Evolutionary conservation across 1,140 invertebrate species (phyloP).

Genomic region (Meloidogyne hapla): DNA sequence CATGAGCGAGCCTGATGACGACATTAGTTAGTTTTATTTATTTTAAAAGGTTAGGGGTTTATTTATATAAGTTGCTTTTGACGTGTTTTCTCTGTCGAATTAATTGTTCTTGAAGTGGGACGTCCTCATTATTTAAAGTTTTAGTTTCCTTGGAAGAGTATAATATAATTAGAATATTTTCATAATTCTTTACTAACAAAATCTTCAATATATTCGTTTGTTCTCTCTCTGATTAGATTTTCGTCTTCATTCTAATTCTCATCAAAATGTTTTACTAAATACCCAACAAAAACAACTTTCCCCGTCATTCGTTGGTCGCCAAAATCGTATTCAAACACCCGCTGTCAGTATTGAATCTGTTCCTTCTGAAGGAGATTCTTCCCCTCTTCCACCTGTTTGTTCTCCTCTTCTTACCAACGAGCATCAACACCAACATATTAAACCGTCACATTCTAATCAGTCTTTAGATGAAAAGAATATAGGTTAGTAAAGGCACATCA

Average conservation of each 20-base stretch:
- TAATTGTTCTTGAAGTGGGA: background rate
- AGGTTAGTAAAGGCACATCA: too few relatives aligned
- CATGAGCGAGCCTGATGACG: slow-evolving; percentile 60
- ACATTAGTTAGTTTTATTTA: slow-evolving; percentile 52
- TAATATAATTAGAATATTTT: too few relatives aligned
- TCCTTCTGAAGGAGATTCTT: slow-evolving; percentile 18
- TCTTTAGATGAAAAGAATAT: too few relatives aligned
- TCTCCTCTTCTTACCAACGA: background rate
- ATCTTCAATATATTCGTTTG: too few relatives aligned
- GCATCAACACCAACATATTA: background rate
- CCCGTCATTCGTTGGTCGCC: background rate
- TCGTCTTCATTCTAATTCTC: too few relatives aligned
- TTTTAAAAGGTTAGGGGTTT: background rate
- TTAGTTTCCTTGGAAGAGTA: too few relatives aligned
- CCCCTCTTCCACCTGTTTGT: background rate
- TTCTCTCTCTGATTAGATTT: too few relatives aligned
- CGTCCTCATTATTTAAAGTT: too few relatives aligned
- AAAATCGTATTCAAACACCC: background rate
- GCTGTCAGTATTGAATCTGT: slow-evolving; percentile 16
- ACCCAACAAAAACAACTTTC: background rate
- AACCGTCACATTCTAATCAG: background rate
- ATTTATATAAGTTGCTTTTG: background rate
- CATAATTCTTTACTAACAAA: too few relatives aligned
- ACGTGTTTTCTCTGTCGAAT: background rate
- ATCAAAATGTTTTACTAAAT: too few relatives aligned